Base-by-base conservation (phyloP, 35 echinoderm and acorn worm species). In the Apostichopus japonicus region DNA sequence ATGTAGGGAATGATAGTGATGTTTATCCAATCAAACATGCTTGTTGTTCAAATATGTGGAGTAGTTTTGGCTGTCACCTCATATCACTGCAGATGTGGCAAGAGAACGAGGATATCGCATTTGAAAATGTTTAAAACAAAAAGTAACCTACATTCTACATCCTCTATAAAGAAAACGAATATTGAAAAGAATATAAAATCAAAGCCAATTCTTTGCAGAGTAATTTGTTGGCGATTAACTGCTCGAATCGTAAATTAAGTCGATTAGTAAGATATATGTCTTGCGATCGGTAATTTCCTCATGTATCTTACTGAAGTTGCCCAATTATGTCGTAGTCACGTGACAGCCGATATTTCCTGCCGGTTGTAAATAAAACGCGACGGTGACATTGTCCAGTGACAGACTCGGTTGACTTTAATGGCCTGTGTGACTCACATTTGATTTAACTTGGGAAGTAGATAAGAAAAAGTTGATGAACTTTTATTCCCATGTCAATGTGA, bases 301-400 rank as follows among this genome's bases (percentile, higher is more conserved):
- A 75, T 23, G 16, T 23, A 75, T 75, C 71, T 75, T 75, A 14
- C 15, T 75, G 17, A 75, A 75, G 71, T 44, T 75, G n/a, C 17
- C 14, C 14, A 75, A 75, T 75, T 75, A 75, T 75, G 71, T 23
- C 17, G 22, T 75, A 19, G 71, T 23, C 71, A 75, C 71, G 71
- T 75, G 71, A 75, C 71, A 7, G 71, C n/a, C 6, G 71, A 75
- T 23, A 6, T 23, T 75, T 75, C 71, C 71, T 75, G 71, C n/a
- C 71, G 71, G 21, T n/a, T 75, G 71, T 23, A 75, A 75, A 75
- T 75, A 75, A 75, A 75, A 75, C 6, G 71, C 22, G 71, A 75
- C 71, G n/a, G 71, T 75, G 71, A 75, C 17, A 75, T 75, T 75
- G 71, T 75, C 71, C 71, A 75, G 16, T 23, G 71, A 75, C 71